Evolutionary conservation across 2,888 invertebrate genomes (phyloP), one percentile per base, ranked within the genome.

Genomic region (Ichneumon xanthorius): DNA sequence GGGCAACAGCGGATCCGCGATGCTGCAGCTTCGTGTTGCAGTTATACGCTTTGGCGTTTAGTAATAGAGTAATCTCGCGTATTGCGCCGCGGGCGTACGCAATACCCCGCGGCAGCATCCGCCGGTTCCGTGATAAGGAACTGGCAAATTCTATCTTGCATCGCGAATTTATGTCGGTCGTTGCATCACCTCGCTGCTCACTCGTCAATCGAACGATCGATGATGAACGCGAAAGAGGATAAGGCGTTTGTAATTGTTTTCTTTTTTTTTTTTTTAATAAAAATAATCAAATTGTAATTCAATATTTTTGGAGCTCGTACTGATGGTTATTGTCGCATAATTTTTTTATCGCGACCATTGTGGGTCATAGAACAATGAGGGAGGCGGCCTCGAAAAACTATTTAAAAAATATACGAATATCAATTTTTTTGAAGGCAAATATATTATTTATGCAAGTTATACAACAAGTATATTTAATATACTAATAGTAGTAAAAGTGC

Each of bases 21-120:
- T 61, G 68, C 75, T 71, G 26, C 68, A 58, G 22, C 68, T 78
- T 70, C 14, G 26, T 30, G 63, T 68, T 78, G 63, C 79, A 55
- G 30, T 75, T 79, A 80, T 48, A 84, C 61, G 68, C 73, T 84
- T 75, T 65, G 53, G 68, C 67, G 78, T 85, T 85, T 75, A 70
- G 78, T 82, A 85, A 85, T 70, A 67, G 70, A 82, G 70, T 79
- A 79, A 70, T 84, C 33, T 70, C 22, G 63, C 50, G 83, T 50
- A 48, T 78, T 70, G 45, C 53, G 65, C 71, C 33, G 40, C 55
- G 19, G 48, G 65, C 72, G 63, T 40, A 30, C 9, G 58, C 16
- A 67, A 61, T 67, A 14, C 40, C 77, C 33, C 19, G 67, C 50
- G 78, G 70, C 85, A 75, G 85, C 85, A 85, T 85, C 85, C 85